phyloP scores from a whole-genome alignment of 2,888 invertebrate species.

The Mythimna lalbum region DNA sequence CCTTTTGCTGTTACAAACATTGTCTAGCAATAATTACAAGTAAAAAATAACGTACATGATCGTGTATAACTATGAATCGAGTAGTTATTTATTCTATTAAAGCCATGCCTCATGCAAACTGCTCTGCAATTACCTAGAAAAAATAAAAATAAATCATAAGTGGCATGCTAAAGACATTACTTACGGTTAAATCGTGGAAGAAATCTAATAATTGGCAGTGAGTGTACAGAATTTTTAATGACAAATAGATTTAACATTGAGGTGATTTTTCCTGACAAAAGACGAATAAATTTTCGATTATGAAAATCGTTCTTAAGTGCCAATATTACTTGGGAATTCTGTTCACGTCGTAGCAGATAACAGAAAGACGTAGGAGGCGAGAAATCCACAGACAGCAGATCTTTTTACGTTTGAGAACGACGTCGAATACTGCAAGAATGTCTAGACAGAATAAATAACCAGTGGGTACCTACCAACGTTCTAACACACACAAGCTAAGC shows the following conservation, averaged over 20 bases:
- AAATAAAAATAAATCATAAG: slow-evolving; percentile 70
- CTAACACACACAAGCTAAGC: slow-evolving; percentile 86
- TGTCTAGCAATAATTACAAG: slow-evolving; percentile 31
- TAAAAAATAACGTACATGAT: slow-evolving; percentile 83
- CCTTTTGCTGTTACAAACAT: slow-evolving; percentile 47
- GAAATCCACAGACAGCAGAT: slow-evolving; percentile 42
- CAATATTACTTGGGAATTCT: slow-evolving; percentile 44
- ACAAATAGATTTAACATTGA: slow-evolving; percentile 32
- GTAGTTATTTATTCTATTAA: slow-evolving; percentile 83
- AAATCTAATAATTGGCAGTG: slow-evolving; percentile 44
- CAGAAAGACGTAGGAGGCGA: slow-evolving; percentile 54
- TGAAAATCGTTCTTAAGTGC: slow-evolving; percentile 18
- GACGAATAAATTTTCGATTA: slow-evolving; percentile 13
- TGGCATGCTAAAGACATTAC: slow-evolving; percentile 73
- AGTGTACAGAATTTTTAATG: slow-evolving; percentile 54
- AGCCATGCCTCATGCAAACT: slow-evolving; percentile 86
- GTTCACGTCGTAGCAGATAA: slow-evolving; percentile 40
- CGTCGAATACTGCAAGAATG: slow-evolving; percentile 70
- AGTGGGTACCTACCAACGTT: slow-evolving; percentile 70
- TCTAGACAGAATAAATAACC: slow-evolving; percentile 74
- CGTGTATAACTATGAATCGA: slow-evolving; percentile 79
- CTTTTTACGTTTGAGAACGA: slow-evolving; percentile 61
- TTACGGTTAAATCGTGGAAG: slow-evolving; percentile 50
- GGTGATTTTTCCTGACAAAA: slow-evolving; percentile 30
- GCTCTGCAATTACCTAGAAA: slow-evolving; percentile 86